Evolutionary conservation across 2,888 invertebrate genomes (phyloP).

Genomic region (Athripsodes cinereus): DNA sequence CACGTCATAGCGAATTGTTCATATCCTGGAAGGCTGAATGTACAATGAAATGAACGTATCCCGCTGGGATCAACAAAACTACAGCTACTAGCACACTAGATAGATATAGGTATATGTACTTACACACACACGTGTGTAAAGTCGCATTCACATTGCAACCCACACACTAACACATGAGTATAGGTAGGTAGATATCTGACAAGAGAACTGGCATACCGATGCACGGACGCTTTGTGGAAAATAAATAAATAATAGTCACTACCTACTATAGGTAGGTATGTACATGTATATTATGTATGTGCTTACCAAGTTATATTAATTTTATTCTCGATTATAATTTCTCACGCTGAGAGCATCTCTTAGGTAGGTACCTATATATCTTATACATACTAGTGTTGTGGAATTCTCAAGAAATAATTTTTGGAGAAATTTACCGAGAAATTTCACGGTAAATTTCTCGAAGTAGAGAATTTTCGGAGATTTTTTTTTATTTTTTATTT

Average conservation of each 20-base stretch:
- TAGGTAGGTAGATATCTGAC: neutral
- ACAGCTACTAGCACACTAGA: neutral
- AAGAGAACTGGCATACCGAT: neutral
- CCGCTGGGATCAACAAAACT: constrained; percentile 1
- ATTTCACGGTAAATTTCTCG: too few species aligned
- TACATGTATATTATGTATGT: too few species aligned
- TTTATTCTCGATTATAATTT: neutral
- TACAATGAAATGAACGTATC: neutral
- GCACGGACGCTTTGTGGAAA: neutral
- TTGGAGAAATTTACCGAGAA: too few species aligned
- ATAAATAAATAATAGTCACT: too few species aligned
- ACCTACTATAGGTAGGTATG: too few species aligned
- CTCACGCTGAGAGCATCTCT: too few species aligned
- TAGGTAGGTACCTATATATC: too few species aligned
- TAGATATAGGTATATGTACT: neutral
- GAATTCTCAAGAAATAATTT: too few species aligned
- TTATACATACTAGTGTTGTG: too few species aligned
- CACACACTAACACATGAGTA: neutral
- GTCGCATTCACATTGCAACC: neutral
- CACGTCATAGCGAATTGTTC: neutral
- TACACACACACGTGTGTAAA: neutral
- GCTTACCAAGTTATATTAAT: neutral
- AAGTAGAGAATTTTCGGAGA: too few species aligned
- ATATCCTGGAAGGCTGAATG: neutral
- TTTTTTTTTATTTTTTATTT: too few species aligned